These are phyloP conservation scores for Brachionus calyciflorus DNA, from an alignment of 1,140 invertebrate species.

Conservation along the genomic window DNA sequence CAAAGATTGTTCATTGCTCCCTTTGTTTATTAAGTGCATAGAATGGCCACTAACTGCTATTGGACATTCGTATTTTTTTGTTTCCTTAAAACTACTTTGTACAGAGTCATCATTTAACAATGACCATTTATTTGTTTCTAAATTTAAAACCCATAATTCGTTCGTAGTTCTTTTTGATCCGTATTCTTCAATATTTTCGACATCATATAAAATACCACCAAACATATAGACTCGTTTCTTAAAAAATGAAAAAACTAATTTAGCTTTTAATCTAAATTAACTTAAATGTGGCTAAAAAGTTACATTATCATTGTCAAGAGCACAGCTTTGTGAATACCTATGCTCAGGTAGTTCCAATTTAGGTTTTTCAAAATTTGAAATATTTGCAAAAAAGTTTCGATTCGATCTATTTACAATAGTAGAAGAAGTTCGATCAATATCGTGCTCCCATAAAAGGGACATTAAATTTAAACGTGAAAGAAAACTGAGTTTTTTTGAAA, in stretches of 20 bases:
- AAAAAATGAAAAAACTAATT: neutral
- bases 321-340: slow-evolving; percentile 28
- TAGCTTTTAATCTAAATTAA: neutral
- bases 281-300: neutral
- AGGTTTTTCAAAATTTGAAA: neutral
- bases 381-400: slow-evolving; percentile 10
- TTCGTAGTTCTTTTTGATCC: neutral
- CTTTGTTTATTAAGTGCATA: slow-evolving; percentile 28
- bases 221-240: slow-evolving; percentile 1
- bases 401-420: slow-evolving; percentile 23
- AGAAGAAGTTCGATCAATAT: neutral
- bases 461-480: slow-evolving; percentile 5
- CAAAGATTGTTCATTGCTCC: neutral
- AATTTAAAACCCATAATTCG: slow-evolving; percentile 16
- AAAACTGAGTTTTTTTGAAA: slow-evolving; percentile 5
- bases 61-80: neutral
- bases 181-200: neutral
- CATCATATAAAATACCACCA: slow-evolving; percentile 4
- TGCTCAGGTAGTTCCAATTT: neutral
- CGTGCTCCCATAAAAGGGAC: neutral
- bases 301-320: neutral
- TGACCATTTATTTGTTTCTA: slow-evolving; percentile 26
- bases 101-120: neutral
- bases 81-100: neutral
- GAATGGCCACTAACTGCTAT: slow-evolving; percentile 31